These are phyloP conservation scores for Lamproptera curius DNA, from an alignment of 2,888 invertebrate species.

Conservation along the genomic window DNA sequence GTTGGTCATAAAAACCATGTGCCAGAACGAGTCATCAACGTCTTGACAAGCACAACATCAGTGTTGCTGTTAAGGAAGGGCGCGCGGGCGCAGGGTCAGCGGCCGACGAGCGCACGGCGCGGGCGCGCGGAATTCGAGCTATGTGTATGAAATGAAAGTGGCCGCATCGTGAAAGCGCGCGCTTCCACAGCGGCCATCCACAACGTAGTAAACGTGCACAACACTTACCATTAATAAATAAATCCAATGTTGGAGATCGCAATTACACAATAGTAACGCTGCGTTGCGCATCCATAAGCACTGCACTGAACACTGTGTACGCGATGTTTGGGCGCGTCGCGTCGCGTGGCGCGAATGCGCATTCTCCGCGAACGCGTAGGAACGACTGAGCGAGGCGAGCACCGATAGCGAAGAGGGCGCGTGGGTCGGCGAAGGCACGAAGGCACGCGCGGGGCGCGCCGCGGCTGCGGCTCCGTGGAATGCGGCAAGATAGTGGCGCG, in stretches of 20 bases:
- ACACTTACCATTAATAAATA: slow-evolving; percentile 73
- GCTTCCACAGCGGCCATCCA: slow-evolving; percentile 57
- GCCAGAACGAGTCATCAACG: slow-evolving; percentile 3
- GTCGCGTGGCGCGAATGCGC: slow-evolving; percentile 48
- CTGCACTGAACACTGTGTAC: slow-evolving; percentile 67
- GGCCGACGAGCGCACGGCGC: slow-evolving; percentile 67
- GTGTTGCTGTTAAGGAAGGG: slow-evolving; percentile 61
- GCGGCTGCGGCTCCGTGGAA: slow-evolving; percentile 67
- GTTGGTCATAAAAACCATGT: too few species aligned
- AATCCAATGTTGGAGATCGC: slow-evolving; percentile 60
- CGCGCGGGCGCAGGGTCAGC: slow-evolving; percentile 77
- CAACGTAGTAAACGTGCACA: slow-evolving; percentile 40
- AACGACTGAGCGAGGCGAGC: slow-evolving; percentile 46
- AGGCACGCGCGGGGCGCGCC: slow-evolving; percentile 76
- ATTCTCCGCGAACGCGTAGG: slow-evolving; percentile 54
- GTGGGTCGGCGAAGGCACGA: slow-evolving; percentile 81
- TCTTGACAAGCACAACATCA: slow-evolving; percentile 36
- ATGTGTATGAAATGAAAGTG: slow-evolving; percentile 78
- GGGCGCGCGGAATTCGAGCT: slow-evolving; percentile 74
- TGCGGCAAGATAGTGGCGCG: slow-evolving; percentile 48
- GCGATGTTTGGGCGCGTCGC: slow-evolving; percentile 47
- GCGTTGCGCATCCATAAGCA: slow-evolving; percentile 71
- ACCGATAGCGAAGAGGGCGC: slow-evolving; percentile 79
- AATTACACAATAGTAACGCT: slow-evolving; percentile 57
- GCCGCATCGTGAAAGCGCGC: slow-evolving; percentile 77